These are phyloP conservation scores for Tachysurus vachellii DNA, from an alignment of 2,113 vertebrate genomes.

Conservation along the genomic window DNA sequence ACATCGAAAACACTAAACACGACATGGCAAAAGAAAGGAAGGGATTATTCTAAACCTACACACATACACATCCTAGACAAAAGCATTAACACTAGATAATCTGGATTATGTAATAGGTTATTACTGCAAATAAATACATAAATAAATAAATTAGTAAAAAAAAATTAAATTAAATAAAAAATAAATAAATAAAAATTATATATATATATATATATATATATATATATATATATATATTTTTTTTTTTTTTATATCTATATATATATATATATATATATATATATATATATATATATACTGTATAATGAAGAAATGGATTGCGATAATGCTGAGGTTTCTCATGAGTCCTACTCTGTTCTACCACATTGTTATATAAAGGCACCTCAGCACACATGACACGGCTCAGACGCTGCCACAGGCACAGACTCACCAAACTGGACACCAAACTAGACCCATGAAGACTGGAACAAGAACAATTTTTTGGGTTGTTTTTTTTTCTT, in stretches of 20 bases:
- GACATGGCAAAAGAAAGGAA: too few relatives aligned
- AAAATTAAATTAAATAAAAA: neutral
- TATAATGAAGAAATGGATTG: neutral
- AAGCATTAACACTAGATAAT: neutral
- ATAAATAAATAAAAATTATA: neutral
- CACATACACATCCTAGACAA: neutral
- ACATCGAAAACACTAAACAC: neutral
- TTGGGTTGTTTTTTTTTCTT: too few relatives aligned
- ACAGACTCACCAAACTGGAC: too few relatives aligned
- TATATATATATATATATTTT: too few relatives aligned
- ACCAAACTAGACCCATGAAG: too few relatives aligned
- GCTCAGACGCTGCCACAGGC: too few relatives aligned
- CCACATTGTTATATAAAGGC: neutral
- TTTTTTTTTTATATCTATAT: too few relatives aligned
- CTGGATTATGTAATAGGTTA: neutral
- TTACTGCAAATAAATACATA: neutral
- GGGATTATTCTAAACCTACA: neutral
- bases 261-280: too few relatives aligned
- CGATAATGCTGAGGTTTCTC: neutral
- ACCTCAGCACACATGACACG: too few relatives aligned
- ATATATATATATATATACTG: too few relatives aligned
- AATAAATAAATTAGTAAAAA: neutral
- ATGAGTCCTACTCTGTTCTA: neutral
- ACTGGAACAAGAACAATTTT: too few relatives aligned
- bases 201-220: too few relatives aligned